Evolutionary conservation across 2,888 invertebrate species (phyloP), one percentile per base, ranked within the genome.

Genomic region (Drosophila mimica): DNA sequence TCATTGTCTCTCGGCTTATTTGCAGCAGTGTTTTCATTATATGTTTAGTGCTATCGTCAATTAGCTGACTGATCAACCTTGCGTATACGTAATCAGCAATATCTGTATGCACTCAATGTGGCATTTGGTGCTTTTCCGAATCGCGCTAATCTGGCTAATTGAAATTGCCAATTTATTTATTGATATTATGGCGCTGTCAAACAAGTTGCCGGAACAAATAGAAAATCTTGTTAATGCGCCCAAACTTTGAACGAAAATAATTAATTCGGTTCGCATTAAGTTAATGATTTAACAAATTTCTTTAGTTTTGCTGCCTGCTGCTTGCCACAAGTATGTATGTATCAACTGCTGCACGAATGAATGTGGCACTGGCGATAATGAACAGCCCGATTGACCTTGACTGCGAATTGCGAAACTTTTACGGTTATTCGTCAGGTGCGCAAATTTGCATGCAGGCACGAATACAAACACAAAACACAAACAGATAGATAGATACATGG

Each of bases 51-150:
- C 70, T 59, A 56, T 57, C 54, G 71, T 74, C 82, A 86, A 83
- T 85, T 85, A 72, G 69, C 73, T 51, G 30, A 34, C 33, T 65
- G 77, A 38, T 61, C 28, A 49, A 51, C 88, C 38, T 59, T 61
- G 75, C 82, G 89, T 84, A 85, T 85, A 89, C 89, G 83, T 84
- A 88, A 88, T 86, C 43, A 31, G 11, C 20, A 51, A 57, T 40
- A 36, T 49, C 8, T 31, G 34, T 43, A 17, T 53, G 28, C n/a
- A 48, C 30, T 28, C 6, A 34, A 48, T 54, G 9, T 51, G 28
- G 28, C 25, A n/a, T 11, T 51, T 30, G 36, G 4, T 34, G 30
- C 38, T 59, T 69, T 51, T 53, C 46, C 20, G 9, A 31, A 25
- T 48, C 17, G 34, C 13, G 25, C 34, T 53, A 71, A 60, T 59